A percentile compares a stretch with the other conserved stretches of the same genome.
These are phyloP conservation scores for Ferrisia virgata DNA, from an alignment of 2,888 invertebrate species.

Conservation along the genomic window DNA sequence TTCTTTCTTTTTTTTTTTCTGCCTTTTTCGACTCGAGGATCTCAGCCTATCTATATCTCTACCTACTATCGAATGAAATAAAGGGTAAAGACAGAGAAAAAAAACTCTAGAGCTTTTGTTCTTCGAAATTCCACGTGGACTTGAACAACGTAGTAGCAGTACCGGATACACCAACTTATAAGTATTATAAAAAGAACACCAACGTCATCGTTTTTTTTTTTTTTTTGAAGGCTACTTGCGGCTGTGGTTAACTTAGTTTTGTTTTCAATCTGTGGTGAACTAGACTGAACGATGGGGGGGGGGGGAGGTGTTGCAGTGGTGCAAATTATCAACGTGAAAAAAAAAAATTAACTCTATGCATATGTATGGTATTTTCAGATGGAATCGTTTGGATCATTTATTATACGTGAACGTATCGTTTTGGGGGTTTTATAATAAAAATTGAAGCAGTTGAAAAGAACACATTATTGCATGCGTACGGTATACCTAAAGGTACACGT, in stretches of 20 bases:
- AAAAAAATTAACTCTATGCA: background rate
- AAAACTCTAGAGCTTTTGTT: background rate
- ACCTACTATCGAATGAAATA: no score
- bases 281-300: no score
- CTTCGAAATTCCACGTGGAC: background rate
- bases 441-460: conserved; percentile 10
- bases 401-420: background rate
- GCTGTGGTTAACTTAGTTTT: no score
- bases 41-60: no score
- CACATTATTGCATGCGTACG: background rate
- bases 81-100: background rate
- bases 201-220: background rate
- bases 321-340: background rate
- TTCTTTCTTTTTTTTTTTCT: background rate
- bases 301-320: no score
- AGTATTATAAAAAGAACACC: background rate
- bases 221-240: no score
- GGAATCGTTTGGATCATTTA: background rate
- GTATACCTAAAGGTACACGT: background rate
- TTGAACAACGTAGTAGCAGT: background rate
- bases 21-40: background rate
- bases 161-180: no score
- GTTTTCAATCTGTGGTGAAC: background rate
- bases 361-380: no score
- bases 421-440: background rate